These are phyloP conservation scores for Listronotus oregonensis DNA, from an alignment of 1,140 invertebrate species.

Conservation along the genomic window DNA sequence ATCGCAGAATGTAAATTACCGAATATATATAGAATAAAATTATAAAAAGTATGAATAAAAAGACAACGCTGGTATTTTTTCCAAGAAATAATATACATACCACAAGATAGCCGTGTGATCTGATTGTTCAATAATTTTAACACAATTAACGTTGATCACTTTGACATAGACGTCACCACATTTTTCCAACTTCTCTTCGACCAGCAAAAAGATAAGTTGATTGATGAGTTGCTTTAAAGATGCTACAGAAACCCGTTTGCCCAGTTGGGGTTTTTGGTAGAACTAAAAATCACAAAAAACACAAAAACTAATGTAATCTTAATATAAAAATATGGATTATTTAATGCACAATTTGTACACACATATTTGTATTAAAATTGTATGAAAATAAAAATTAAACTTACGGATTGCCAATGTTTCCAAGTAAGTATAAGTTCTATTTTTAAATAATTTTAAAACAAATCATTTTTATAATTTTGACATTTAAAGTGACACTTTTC, in stretches of 20 bases:
- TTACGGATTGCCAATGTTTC: too few species aligned
- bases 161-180: conserved; percentile 69
- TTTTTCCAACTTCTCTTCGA: conserved; percentile 69
- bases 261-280: conserved; percentile 67
- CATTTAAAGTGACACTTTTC: too few species aligned
- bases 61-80: too few species aligned
- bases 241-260: conserved; percentile 67
- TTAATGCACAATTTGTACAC: too few species aligned
- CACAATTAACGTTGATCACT: conserved; percentile 79
- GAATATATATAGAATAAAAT: too few species aligned
- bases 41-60: too few species aligned
- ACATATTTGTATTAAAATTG: too few species aligned
- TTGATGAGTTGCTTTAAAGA: conserved; percentile 73
- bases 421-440: too few species aligned
- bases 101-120: conserved; percentile 79
- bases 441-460: too few species aligned
- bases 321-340: background rate
- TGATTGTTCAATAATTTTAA: conserved; percentile 80
- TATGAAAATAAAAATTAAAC: too few species aligned
- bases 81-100: conserved; percentile 51
- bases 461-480: too few species aligned
- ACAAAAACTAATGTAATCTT: conserved; percentile 5
- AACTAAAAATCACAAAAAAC: conserved; percentile 60
- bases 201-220: conserved; percentile 68
- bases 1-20: too few species aligned